Evolutionary conservation across 2,888 invertebrate species (phyloP).

Genomic region (Ecliptopera silaceata): DNA sequence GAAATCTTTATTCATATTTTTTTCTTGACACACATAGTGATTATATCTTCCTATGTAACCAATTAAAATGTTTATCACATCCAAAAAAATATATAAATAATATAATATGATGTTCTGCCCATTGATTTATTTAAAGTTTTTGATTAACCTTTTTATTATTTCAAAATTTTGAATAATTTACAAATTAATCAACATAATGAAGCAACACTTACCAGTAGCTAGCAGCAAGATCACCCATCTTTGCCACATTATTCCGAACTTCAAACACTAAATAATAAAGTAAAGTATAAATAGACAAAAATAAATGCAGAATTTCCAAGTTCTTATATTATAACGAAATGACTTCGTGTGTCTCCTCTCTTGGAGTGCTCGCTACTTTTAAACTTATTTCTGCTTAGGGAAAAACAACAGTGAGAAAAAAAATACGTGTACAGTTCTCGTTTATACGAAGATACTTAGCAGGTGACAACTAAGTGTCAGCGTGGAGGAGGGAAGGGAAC

Average conservation of each 20-base stretch:
- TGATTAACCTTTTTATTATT: not conserved
- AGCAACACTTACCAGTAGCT: slow-evolving; percentile 5
- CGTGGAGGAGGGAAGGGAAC: not conserved
- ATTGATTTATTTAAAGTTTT: not conserved
- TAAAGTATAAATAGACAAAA: too few relatives aligned
- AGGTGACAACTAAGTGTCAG: not conserved
- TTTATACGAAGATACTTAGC: slow-evolving; percentile 3
- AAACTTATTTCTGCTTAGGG: slow-evolving; percentile 6
- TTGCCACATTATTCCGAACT: slow-evolving; percentile 3
- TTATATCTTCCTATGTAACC: not conserved
- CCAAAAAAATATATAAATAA: not conserved
- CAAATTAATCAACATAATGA: not conserved
- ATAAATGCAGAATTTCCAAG: not conserved
- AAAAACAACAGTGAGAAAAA: not conserved
- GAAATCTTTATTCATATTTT: too few relatives aligned
- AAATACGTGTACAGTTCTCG: slow-evolving; percentile 1
- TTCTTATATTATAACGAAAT: not conserved
- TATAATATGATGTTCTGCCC: not conserved
- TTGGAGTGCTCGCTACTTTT: slow-evolving; percentile 3
- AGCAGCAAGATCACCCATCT: not conserved
- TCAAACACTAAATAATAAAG: not conserved
- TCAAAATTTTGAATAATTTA: not conserved
- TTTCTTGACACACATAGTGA: too few relatives aligned
- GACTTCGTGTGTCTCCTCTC: not conserved
- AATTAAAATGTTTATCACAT: not conserved